Evolutionary conservation across 2,113 vertebrate genomes (phyloP), one percentile per base, ranked within the genome.

Genomic region (Prochilodus magdalenae): DNA sequence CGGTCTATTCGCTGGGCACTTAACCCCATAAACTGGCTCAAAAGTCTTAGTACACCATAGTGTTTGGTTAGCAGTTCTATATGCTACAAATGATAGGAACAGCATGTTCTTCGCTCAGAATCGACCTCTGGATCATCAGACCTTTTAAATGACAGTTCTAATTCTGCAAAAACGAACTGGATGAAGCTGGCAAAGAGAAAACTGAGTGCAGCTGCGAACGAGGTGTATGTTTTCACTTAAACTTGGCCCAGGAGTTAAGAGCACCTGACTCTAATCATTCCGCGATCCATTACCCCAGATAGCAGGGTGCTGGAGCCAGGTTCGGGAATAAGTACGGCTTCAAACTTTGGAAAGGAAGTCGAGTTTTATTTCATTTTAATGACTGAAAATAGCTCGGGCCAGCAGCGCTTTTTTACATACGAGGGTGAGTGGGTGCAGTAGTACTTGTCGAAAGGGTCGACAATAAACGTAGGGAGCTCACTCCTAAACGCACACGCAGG

Each of bases 281-380:
- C 62, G 44, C 60, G 51, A 33, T 79, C 71, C 84, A 81, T 83
- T 77, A 80, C 74, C 67, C 85, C 53, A 26, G 47, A 78, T 62
- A 73, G 44, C 83, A 67, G 73, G 33, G 51, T 13, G 84, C 70
- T 87, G 84, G 78, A 86, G 78, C 63, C 30, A 15, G 51, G 66
- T 75, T 81, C 67, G 84, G 84, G 8, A 85, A 88, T n/a, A 88
- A 87, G 73, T 73, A 79, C 73, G 30, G 59, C 85, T 83, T 85
- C 33, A 70, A 24, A 67, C 30, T 85, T 82, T 84, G 63, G 47
- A 85, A 79, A 85, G 87, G 70, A 85, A 85, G 75, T 84, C 62
- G 75, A 78, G 82, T 86, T 82, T 87, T 84, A 83, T 86, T 87
- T 83, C 57, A 84, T 84, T 85, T 87, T 75, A 87, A 87, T 81